Evolutionary conservation across 2,797 vertebrate species (phyloP).

Genomic region (Oceanodroma leucorhoa): DNA sequence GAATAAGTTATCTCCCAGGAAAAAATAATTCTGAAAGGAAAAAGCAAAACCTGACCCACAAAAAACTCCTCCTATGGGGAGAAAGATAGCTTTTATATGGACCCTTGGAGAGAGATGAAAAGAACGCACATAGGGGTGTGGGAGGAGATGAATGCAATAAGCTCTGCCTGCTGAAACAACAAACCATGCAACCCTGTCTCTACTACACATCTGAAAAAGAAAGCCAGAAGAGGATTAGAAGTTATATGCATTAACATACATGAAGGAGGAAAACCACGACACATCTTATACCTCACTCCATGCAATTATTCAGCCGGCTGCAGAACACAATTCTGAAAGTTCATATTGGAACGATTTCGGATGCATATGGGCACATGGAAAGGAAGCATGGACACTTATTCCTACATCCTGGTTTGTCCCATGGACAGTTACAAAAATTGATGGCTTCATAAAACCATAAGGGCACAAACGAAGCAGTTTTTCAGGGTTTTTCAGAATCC

Average conservation of each 20-base stretch:
- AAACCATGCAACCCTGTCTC: slow-evolving; percentile 26
- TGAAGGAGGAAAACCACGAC: not conserved
- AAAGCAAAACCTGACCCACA: not conserved
- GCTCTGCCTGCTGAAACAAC: slow-evolving; percentile 38
- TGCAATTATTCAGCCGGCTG: slow-evolving; percentile 5
- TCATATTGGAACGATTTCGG: not conserved
- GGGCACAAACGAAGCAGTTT: slow-evolving; percentile 19
- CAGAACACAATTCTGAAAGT: not conserved
- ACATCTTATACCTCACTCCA: not conserved
- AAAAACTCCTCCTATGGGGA: not conserved
- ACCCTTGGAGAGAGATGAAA: not conserved
- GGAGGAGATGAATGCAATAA: slow-evolving; percentile 28
- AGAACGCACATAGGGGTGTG: not conserved
- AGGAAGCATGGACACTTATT: not conserved
- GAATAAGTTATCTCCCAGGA: not conserved
- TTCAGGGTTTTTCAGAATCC: not conserved
- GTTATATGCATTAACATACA: slow-evolving; percentile 43
- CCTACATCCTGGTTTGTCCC: not conserved
- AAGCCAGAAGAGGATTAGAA: slow-evolving; percentile 54
- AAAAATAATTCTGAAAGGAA: not conserved
- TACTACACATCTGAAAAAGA: slow-evolving; percentile 42
- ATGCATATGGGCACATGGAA: not conserved
- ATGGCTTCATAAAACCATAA: slow-evolving; percentile 27
- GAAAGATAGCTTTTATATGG: not conserved
- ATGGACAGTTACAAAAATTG: not conserved